These are phyloP conservation scores for Helicoverpa assulta DNA, from an alignment of 2,888 invertebrate genomes.

Conservation along the genomic window DNA sequence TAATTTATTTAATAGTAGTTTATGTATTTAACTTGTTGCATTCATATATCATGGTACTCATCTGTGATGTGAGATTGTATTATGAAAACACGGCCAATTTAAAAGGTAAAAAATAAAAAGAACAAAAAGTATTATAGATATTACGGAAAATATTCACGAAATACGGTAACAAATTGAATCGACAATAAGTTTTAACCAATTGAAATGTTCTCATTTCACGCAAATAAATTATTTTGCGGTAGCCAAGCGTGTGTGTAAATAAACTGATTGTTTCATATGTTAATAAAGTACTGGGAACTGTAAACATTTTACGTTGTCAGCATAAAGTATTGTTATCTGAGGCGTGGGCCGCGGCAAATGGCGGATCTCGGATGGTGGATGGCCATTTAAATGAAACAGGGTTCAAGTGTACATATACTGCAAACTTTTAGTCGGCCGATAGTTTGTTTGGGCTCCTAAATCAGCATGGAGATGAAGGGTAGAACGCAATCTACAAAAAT, in stretches of 20 bases:
- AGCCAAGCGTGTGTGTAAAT: constrained; percentile 25
- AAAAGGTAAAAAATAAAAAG: too few relatives aligned
- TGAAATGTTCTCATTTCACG: constrained; percentile 24
- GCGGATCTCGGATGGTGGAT: not conserved
- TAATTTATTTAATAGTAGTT: too few relatives aligned
- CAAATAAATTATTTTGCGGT: constrained; percentile 31
- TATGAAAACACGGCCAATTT: too few relatives aligned
- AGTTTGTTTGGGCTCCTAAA: too few relatives aligned
- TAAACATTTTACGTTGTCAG: not conserved
- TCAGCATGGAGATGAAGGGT: too few relatives aligned
- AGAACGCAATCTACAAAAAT: too few relatives aligned
- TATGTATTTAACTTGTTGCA: too few relatives aligned
- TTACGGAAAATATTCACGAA: not conserved
- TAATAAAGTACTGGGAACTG: constrained; percentile 19
- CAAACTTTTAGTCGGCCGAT: too few relatives aligned
- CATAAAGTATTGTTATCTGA: constrained; percentile 39
- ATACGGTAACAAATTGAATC: constrained; percentile 6
- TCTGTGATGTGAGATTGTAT: too few relatives aligned
- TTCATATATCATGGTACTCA: too few relatives aligned
- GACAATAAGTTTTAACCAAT: constrained; percentile 24
- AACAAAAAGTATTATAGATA: too few relatives aligned
- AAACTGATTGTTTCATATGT: constrained; percentile 23
- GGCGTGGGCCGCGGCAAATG: not conserved
- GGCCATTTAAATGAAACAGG: constrained; percentile 37
- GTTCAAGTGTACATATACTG: not conserved